Base-by-base conservation (phyloP, 1,140 invertebrate genomes). In the Magallana ariakensis region DNA sequence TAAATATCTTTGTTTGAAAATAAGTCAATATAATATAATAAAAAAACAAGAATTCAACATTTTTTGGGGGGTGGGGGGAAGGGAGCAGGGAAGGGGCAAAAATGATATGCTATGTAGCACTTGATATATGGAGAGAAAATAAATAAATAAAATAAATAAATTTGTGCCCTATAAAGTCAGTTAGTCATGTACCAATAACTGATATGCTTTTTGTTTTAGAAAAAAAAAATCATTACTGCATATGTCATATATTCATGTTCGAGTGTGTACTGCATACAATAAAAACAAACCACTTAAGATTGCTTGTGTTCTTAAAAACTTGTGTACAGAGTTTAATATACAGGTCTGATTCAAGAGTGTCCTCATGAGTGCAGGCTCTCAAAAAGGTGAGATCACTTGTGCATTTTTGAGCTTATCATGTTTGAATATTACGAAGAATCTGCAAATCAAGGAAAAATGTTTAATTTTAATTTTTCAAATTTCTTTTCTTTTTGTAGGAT, bases 111-210 rank as follows among this genome's bases (percentile, higher is more conserved):
- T 46, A 75, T 70, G 26, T 75, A 75, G 66, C 19, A 75, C 66
- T 75, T 26, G 33, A 33, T 26, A 13, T 33, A 75, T 26, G 33
- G 33, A 75, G 11, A 26, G 66, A 75, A 46, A 60, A 13, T 15
- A 75, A 75, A 75, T 5, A 26, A 10, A 9, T 7, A 26, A 75
- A 75, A 75, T 75, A 75, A 46, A 33, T 19, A 75, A 33, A 75
- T 46, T 13, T 33, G 9, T 75, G 66, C 66, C 66, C 66, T 75
- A 75, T 75, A 13, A 26, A 26, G 66, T 75, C 66, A 75, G 22
- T 13, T 26, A 75, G 66, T 26, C 33, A 26, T 75, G 16, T 62
- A 22, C 26, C 4, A 70, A 75, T 26, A 26, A 75, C n/a, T 60
- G 58, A 60, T 60, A 60, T 60, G 58, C 58, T 15, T 60, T 60